Base-by-base conservation (phyloP, 2,797 vertebrate genomes). In the Mormyrus proboscirostris region DNA sequence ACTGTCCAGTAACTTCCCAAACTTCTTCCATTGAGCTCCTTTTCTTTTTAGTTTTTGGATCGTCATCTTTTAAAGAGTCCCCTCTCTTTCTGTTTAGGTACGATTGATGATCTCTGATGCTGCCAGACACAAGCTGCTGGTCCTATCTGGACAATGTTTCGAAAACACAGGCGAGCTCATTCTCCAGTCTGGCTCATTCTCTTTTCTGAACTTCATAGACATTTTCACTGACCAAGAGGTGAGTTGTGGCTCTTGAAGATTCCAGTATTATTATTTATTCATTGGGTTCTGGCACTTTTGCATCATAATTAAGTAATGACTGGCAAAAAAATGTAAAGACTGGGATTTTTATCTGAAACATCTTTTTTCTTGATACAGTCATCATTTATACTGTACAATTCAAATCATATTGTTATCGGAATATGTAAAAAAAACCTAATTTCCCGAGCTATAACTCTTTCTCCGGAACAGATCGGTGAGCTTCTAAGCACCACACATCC, bases 151-250 rank as follows among this genome's bases (percentile, higher is more conserved):
- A 0, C 98, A 99, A 90, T 98, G 97, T 94, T 97, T 97, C 92
- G 98, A 99, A 95, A 98, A 97, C 89, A 98, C 97, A 0, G 98
- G 98, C 6, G 98, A 99, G 90, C 96, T 99, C 88, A 99, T 99
- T 93, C 97, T 99, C 90, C 98, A 99, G 83, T 97, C 98, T n/a
- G 98, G 98, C 87, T 95, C 97, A 12, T 99, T 99, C 94, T 99
- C 98, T 79, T 98, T 99, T 95, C 97, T 96, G 92, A 98, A 97
- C 90, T 99, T 99, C 94, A 99, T 99, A 90, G 98, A 99, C 93
- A 99, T 99, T 93, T 99, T 99, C 93, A 99, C 98, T 0, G 98
- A 99, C 93, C 98, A 99, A 95, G 98, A 99, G 97, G 98, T 99
- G 88, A 92, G 96, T 90, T 73, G 65, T 38, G 65, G 33, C 12